Evolutionary conservation across 2,113 vertebrate species (phyloP).

Genomic region (Protobothrops flavoviridis): DNA sequence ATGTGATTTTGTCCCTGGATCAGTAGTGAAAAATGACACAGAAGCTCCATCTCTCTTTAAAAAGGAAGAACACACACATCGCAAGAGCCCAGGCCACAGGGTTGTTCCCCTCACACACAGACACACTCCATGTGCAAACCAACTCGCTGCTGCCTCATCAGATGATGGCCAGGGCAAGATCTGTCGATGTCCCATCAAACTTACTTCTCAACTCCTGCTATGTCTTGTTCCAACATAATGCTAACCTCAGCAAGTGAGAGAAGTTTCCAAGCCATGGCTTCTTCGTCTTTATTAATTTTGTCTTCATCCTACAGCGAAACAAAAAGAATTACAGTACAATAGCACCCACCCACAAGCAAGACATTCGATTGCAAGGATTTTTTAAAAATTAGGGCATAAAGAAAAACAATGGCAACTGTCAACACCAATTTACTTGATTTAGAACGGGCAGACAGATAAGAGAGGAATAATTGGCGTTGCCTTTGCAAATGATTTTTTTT

Average conservation of each 20-base stretch:
- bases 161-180: neutral
- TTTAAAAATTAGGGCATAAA: conserved; percentile 43
- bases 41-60: neutral
- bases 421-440: conserved; percentile 37
- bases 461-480: conserved; percentile 42
- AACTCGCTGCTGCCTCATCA: too few species aligned
- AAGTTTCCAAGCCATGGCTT: conserved; percentile 46
- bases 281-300: conserved; percentile 24
- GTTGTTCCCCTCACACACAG: neutral
- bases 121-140: neutral
- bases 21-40: neutral
- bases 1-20: neutral
- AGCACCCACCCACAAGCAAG: conserved; percentile 11
- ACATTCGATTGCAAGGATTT: conserved; percentile 18
- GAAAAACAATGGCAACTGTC: conserved; percentile 31
- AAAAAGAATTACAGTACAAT: conserved; percentile 33
- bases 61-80: neutral
- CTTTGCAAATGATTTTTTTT: conserved; percentile 3
- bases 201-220: conserved; percentile 76
- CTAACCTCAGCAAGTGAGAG: conserved; percentile 70
- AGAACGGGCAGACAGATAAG: conserved; percentile 16
- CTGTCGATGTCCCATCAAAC: conserved; percentile 24
- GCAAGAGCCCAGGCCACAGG: neutral
- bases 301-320: conserved; percentile 58
- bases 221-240: conserved; percentile 61